Base-by-base conservation (phyloP, 2,113 vertebrate genomes). In the Orientallactaga bullata region DNA sequence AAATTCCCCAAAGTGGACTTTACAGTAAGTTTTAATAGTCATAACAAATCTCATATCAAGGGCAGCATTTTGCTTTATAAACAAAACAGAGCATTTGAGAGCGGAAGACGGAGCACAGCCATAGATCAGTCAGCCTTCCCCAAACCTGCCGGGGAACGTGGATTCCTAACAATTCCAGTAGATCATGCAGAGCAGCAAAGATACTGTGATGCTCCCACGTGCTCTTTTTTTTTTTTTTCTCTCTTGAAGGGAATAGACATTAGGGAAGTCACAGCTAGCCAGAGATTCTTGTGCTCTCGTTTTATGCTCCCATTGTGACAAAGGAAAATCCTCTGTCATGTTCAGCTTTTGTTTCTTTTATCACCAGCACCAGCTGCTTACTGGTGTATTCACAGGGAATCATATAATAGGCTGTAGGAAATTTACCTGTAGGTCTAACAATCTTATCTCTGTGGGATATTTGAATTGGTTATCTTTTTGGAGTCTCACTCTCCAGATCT, bases 11-110 rank as follows among this genome's bases (percentile, higher is more conserved):
- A 68, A 63, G 23, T 90, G 55, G 74, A 69, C 68, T 91, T 87
- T 20, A 30, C 85, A 94, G 17, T 89, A 87, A 76, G 55, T 95
- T 89, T 91, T 63, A 89, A 82, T 78, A 26, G 32, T 80, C 20
- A 16, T 65, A 63, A 76, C 68, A 77, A 55, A 35, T 47, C 63
- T 81, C 58, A 39, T 32, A 37, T 30, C n/a, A 72, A 51, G 51
- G 72, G n/a, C 35, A 58, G 76, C 61, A 68, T 83, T 28, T 23
- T 73, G 76, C 28, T 28, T 30, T 74, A 35, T 7, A 76, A 58
- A 51, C 42, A 39, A 37, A 2, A 39, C 23, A 76, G 76, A 94
- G 26, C 51, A 9, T 9, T 71, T 73, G 71, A 82, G 21, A 17
- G 26, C 86, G 9, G 66, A 42, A 47, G 87, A 23, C 30, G 17